These are phyloP conservation scores for Avahi laniger DNA, from an alignment of 2,797 vertebrate species.

Conservation along the genomic window DNA sequence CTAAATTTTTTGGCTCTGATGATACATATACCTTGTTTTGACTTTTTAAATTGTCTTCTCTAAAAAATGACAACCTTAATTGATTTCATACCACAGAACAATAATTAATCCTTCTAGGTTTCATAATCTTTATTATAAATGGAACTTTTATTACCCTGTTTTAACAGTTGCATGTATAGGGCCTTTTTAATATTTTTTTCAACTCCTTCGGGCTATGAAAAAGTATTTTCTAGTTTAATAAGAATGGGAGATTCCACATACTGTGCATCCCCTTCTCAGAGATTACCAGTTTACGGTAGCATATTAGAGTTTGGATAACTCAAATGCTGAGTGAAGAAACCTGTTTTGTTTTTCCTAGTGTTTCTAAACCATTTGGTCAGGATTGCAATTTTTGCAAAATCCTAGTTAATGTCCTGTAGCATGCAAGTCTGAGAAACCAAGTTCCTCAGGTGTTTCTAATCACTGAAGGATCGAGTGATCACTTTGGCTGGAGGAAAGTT, in stretches of 20 bases:
- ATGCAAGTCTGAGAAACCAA: neutral
- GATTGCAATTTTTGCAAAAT: constrained; percentile 16
- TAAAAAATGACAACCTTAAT: neutral
- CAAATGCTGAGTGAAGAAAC: neutral
- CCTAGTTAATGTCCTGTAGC: neutral
- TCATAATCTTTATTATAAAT: constrained; percentile 1
- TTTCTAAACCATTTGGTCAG: constrained; percentile 10
- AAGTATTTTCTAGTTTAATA: constrained; percentile 16
- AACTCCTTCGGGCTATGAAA: neutral
- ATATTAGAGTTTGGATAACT: neutral
- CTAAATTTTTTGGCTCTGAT: neutral
- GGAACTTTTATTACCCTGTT: neutral
- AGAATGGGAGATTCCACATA: neutral
- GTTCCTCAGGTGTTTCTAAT: neutral
- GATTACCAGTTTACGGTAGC: neutral
- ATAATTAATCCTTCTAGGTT: neutral
- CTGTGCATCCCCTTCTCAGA: neutral
- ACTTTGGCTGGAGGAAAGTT: neutral
- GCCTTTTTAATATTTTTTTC: constrained; percentile 5
- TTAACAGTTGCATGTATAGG: neutral
- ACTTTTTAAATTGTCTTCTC: neutral
- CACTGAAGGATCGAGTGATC: neutral
- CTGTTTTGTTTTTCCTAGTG: neutral
- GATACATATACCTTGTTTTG: neutral
- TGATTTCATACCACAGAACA: neutral